Evolutionary conservation across 2,797 vertebrate genomes (phyloP).

Genomic region (Phalloptychus januarius): DNA sequence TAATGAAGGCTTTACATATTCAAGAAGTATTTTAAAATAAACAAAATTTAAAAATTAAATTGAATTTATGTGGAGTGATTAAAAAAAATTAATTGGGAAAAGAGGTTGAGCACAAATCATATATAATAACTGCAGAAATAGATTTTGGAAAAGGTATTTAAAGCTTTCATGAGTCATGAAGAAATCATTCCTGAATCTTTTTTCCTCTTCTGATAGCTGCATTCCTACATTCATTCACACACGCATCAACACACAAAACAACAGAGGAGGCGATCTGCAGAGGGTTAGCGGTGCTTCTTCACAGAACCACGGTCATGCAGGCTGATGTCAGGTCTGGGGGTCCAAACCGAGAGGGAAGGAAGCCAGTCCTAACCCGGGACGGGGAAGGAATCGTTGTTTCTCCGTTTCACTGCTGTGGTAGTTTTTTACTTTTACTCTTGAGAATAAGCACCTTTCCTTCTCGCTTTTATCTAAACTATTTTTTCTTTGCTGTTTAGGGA

Average conservation of each 20-base stretch:
- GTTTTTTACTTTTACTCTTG: slow-evolving; percentile 19
- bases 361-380: slow-evolving; percentile 29
- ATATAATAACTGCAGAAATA: slow-evolving; percentile 7
- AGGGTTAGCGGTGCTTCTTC: slow-evolving; percentile 51
- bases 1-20: slow-evolving; percentile 4
- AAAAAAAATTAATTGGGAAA: not conserved
- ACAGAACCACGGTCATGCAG: slow-evolving; percentile 69
- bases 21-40: not conserved
- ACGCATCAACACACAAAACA: slow-evolving; percentile 12
- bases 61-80: not conserved
- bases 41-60: not conserved
- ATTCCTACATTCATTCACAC: slow-evolving; percentile 36
- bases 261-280: slow-evolving; percentile 58
- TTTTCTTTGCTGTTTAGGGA: slow-evolving; percentile 43
- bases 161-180: slow-evolving; percentile 48
- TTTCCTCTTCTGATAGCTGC: slow-evolving; percentile 42
- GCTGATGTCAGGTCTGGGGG: slow-evolving; percentile 51
- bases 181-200: slow-evolving; percentile 47
- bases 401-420: slow-evolving; percentile 29
- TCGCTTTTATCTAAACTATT: slow-evolving; percentile 13
- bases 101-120: slow-evolving; percentile 14
- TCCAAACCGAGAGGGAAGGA: slow-evolving; percentile 36
- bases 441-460: slow-evolving; percentile 43
- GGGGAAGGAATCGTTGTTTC: slow-evolving; percentile 32
- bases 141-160: slow-evolving; percentile 28